Evolutionary conservation across 2,797 vertebrate species (phyloP).

Genomic region (Betta splendens): DNA sequence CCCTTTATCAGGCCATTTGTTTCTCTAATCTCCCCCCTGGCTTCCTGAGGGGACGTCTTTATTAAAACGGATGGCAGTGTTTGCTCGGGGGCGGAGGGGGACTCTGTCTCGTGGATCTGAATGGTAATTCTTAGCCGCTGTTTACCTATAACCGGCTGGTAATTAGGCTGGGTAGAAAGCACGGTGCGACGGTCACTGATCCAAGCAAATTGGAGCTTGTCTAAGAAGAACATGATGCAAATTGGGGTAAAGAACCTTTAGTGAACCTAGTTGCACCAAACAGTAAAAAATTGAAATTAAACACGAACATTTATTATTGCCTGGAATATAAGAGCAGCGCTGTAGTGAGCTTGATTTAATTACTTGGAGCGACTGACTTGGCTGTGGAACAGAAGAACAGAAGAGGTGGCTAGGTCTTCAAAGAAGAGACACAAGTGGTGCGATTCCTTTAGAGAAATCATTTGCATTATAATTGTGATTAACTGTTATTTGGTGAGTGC

Average conservation of each 20-base stretch:
- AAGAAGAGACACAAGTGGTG: slow-evolving; percentile 23
- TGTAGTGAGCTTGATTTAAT: slow-evolving; percentile 35
- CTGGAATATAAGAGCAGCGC: slow-evolving; percentile 13
- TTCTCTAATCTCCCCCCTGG: slow-evolving; percentile 25
- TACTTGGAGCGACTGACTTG: slow-evolving; percentile 32
- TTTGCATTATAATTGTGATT: slow-evolving; percentile 35
- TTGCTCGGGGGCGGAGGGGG: slow-evolving; percentile 60
- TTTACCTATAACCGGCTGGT: slow-evolving; percentile 73
- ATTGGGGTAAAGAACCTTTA: neutral
- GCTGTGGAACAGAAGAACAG: slow-evolving; percentile 27
- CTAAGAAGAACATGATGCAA: too few relatives aligned
- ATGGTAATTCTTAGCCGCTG: slow-evolving; percentile 62
- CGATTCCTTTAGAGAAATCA: slow-evolving; percentile 25
- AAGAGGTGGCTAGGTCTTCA: slow-evolving; percentile 21
- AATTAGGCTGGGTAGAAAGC: slow-evolving; percentile 67
- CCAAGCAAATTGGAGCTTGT: neutral
- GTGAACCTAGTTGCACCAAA: neutral
- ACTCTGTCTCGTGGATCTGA: slow-evolving; percentile 55
- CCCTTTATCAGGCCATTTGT: slow-evolving; percentile 18
- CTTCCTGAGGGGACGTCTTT: slow-evolving; percentile 57
- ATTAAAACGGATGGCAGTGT: slow-evolving; percentile 73
- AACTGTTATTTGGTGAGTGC: slow-evolving; percentile 40
- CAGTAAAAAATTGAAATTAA: neutral
- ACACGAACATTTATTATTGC: slow-evolving; percentile 2
- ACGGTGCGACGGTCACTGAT: neutral